phyloP scores from a whole-genome alignment of 2,797 vertebrate genomes.

The Acipenser ruthenus region DNA sequence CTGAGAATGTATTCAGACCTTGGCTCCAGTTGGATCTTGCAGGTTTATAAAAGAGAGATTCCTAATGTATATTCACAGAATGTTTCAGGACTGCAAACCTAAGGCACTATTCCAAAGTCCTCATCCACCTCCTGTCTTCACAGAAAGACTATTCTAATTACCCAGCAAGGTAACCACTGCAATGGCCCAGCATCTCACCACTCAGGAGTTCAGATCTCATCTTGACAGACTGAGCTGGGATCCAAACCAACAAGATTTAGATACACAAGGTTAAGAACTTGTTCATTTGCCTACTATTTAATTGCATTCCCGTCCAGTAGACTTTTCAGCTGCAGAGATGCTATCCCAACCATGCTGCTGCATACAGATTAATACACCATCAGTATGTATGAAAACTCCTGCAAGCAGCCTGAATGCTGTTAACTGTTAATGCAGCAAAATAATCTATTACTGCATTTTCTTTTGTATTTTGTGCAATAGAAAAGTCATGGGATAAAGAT shows the following conservation, averaged over 20 bases:
- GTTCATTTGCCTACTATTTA: constrained; percentile 39
- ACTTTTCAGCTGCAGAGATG: constrained; percentile 32
- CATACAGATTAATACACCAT: constrained; percentile 45
- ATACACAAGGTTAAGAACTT: constrained; percentile 33
- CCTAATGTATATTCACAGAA: constrained; percentile 43
- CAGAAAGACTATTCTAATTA: constrained; percentile 16
- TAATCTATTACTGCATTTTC: too few species aligned
- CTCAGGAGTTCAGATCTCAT: not conserved
- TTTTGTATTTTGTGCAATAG: too few species aligned
- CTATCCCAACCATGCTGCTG: constrained; percentile 37
- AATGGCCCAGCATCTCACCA: constrained; percentile 32
- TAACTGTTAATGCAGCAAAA: too few species aligned
- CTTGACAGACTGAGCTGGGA: constrained; percentile 1
- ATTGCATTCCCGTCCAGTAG: constrained; percentile 19
- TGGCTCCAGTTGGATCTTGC: not conserved
- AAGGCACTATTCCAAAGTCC: constrained; percentile 29
- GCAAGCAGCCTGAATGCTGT: too few species aligned
- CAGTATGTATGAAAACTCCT: too few species aligned
- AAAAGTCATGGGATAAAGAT: too few species aligned
- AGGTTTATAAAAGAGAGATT: constrained; percentile 6
- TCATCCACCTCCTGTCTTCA: not conserved
- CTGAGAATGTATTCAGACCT: not conserved
- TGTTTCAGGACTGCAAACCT: constrained; percentile 34
- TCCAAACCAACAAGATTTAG: not conserved
- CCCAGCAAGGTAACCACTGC: constrained; percentile 20